phyloP scores from a whole-genome alignment of 2,888 invertebrate species.

The Dasypolia templi region DNA sequence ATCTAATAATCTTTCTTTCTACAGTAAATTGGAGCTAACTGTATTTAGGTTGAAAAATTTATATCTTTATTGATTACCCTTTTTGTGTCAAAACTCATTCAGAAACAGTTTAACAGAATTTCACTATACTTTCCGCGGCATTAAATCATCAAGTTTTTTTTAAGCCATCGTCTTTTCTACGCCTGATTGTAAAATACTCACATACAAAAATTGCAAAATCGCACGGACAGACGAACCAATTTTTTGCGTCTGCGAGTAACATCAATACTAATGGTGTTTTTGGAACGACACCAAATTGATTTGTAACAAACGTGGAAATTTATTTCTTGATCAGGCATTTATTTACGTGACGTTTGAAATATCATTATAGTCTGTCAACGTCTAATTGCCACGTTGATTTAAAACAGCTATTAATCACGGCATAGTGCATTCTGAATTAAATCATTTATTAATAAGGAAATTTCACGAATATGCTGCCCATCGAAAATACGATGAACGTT shows the following conservation, averaged over 20 bases:
- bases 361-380: conserved; percentile 16
- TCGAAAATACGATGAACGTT: not conserved
- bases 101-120: not conserved
- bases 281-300: conserved; percentile 63
- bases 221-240: not conserved
- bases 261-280: conserved; percentile 52
- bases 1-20: no score
- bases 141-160: no score
- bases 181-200: not conserved
- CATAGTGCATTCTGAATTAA: not conserved
- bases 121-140: not conserved
- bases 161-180: no score
- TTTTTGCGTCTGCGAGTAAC: not conserved
- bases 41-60: not conserved
- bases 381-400: conserved; percentile 25
- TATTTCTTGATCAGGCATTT: conserved; percentile 49
- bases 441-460: not conserved
- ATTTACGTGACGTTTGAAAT: conserved; percentile 51
- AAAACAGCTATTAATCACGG: not conserved
- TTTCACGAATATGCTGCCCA: not conserved
- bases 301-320: conserved; percentile 34
- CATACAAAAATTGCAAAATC: not conserved
- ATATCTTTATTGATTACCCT: no score
- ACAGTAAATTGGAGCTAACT: no score
- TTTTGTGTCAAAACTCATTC: not conserved